These are phyloP conservation scores for Marmota flaviventris DNA, from an alignment of 2,113 vertebrate genomes.

Conservation along the genomic window DNA sequence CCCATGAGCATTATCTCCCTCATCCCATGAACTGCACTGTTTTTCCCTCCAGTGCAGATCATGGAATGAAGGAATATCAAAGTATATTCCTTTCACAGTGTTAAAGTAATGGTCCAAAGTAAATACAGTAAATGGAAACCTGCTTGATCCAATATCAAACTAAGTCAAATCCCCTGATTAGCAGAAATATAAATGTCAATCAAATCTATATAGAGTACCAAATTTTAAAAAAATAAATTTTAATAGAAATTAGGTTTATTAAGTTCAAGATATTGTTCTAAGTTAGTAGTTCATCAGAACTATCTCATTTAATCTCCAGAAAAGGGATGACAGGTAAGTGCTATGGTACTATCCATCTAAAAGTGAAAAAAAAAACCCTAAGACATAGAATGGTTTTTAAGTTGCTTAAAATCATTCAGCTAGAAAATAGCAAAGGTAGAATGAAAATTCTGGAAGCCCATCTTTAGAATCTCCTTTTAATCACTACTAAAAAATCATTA, in stretches of 20 bases:
- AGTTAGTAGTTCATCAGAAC: neutral
- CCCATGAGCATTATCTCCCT: neutral
- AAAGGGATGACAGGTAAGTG: neutral
- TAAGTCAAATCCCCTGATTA: slow-evolving; percentile 1
- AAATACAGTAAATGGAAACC: slow-evolving; percentile 35
- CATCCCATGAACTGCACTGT: neutral
- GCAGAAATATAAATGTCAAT: slow-evolving; percentile 12
- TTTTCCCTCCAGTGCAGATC: neutral
- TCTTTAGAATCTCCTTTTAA: neutral
- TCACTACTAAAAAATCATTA: neutral
- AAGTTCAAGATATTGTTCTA: neutral
- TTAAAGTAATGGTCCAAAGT: neutral
- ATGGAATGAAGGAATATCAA: neutral
- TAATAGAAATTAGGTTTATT: neutral
- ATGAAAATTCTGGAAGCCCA: neutral
- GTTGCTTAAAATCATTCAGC: neutral
- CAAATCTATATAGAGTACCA: neutral
- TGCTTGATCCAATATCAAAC: neutral
- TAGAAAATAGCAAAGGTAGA: neutral
- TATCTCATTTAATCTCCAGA: neutral
- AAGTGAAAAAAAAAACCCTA: neutral
- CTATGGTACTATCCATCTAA: neutral
- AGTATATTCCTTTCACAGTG: neutral
- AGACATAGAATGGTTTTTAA: neutral
- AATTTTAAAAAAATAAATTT: neutral